Percentiles rank a stretch among this genome's conserved stretches.
Evolutionary conservation across 1,140 invertebrate genomes (phyloP).

Genomic region (Phthorimaea operculella): DNA sequence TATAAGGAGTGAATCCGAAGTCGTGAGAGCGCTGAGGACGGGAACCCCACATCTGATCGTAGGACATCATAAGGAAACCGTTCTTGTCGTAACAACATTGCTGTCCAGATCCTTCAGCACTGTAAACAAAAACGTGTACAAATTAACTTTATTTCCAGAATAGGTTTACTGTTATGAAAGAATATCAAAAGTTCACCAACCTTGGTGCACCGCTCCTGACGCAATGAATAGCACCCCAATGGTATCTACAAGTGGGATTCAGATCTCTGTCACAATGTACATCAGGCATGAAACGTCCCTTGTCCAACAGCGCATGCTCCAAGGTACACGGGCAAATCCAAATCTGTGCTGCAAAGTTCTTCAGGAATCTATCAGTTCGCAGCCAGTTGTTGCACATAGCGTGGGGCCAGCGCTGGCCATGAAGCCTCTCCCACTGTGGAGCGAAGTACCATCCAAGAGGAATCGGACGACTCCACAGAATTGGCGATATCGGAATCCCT

Average conservation of each 20-base stretch:
- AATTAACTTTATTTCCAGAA: background rate
- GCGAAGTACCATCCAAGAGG: conserved; percentile 93
- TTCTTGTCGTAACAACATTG: conserved; percentile 97
- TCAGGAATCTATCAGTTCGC: conserved; percentile 84
- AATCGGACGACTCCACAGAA: conserved; percentile 90
- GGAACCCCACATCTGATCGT: conserved; percentile 95
- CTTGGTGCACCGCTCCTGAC: conserved; percentile 91
- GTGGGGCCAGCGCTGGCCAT: conserved; percentile 83
- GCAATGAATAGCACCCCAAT: conserved; percentile 90
- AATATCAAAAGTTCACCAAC: conserved; percentile 61
- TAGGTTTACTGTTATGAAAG: no score
- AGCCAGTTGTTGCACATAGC: conserved; percentile 90
- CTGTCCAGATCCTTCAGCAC: conserved; percentile 90
- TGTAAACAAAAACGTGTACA: conserved; percentile 43
- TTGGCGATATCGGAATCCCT: conserved; percentile 79
- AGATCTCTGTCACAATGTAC: conserved; percentile 91
- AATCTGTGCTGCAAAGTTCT: conserved; percentile 89
- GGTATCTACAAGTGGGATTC: conserved; percentile 89
- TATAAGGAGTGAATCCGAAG: conserved; percentile 90
- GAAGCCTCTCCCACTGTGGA: conserved; percentile 83
- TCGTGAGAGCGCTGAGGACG: conserved; percentile 89
- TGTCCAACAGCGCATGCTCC: conserved; percentile 90
- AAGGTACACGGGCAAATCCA: conserved; percentile 92
- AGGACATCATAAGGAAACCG: conserved; percentile 89
- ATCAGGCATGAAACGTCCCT: conserved; percentile 92